Conservation (phyloP, 2,797 vertebrate species). For the Sebastes iracundus region DNA sequence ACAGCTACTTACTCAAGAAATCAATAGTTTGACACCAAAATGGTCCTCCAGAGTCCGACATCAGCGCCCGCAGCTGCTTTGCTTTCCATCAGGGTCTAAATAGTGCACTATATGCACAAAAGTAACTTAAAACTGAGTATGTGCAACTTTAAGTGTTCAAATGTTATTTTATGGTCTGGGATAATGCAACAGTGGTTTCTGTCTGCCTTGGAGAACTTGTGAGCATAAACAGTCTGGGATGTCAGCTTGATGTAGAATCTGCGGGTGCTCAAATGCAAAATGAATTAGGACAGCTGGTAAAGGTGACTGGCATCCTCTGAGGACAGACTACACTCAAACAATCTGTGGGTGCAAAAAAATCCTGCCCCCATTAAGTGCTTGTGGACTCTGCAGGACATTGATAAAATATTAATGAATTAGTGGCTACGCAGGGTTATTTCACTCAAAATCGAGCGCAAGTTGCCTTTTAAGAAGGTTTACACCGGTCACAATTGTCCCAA, state of each 20-base stretch:
- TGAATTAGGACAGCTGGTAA: slow-evolving; percentile 34
- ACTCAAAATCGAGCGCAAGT: slow-evolving; percentile 26
- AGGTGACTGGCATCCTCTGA: slow-evolving; percentile 43
- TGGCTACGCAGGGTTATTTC: slow-evolving; percentile 22
- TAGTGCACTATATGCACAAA: neutral
- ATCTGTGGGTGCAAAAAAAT: slow-evolving; percentile 20
- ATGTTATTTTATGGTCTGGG: neutral
- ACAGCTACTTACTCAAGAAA: too few species aligned
- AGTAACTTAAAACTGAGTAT: neutral
- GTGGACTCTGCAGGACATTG: slow-evolving; percentile 28
- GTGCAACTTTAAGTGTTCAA: neutral
- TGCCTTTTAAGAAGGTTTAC: slow-evolving; percentile 51
- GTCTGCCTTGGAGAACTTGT: slow-evolving; percentile 7
- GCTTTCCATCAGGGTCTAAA: neutral
- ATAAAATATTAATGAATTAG: slow-evolving; percentile 63
- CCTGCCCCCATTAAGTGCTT: slow-evolving; percentile 31
- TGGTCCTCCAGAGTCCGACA: too few species aligned
- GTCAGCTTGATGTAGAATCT: slow-evolving; percentile 15
- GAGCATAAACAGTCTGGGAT: slow-evolving; percentile 14
- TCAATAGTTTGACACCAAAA: too few species aligned
- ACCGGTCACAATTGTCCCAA: slow-evolving; percentile 20
- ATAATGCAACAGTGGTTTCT: neutral
- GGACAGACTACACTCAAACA: slow-evolving; percentile 15
- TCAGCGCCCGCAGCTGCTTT: too few species aligned
- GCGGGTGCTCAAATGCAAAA: slow-evolving; percentile 41